These are phyloP conservation scores for Drosophila persimilis DNA, from an alignment of 1,140 invertebrate species.

Conservation along the genomic window DNA sequence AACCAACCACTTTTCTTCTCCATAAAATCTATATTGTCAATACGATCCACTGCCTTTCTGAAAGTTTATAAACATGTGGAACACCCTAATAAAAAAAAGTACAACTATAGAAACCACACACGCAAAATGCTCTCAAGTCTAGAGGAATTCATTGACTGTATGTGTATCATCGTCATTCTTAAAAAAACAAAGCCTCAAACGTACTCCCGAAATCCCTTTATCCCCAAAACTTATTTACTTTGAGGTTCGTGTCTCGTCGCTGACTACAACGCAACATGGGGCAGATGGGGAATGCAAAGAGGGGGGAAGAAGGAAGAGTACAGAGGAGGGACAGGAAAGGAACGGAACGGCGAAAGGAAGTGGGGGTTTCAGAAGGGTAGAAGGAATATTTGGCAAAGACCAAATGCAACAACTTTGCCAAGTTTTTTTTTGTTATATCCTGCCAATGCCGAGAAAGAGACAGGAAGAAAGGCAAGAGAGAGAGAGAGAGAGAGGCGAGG, in stretches of 20 bases:
- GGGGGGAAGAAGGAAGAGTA: not conserved
- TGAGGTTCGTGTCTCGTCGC: constrained; percentile 36
- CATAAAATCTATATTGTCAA: no score
- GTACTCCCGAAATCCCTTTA: not conserved
- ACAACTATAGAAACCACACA: constrained; percentile 9
- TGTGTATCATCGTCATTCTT: constrained; percentile 16
- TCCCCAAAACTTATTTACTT: constrained; percentile 41
- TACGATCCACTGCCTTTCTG: not conserved
- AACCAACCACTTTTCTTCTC: no score
- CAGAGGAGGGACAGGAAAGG: not conserved
- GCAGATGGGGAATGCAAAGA: no score
- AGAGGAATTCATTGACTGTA: not conserved
- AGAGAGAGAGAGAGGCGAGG: not conserved
- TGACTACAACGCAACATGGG: constrained; percentile 23
- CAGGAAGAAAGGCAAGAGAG: not conserved
- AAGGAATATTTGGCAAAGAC: constrained; percentile 33
- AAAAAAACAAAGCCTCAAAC: constrained; percentile 14
- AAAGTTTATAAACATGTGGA: constrained; percentile 13
- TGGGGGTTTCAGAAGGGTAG: constrained; percentile 3
- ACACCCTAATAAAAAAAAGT: constrained; percentile 5
- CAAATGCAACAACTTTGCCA: constrained; percentile 41
- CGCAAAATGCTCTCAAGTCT: not conserved
- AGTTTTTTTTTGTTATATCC: constrained; percentile 44
- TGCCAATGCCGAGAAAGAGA: constrained; percentile 2
- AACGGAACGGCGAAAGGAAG: no score